Percentiles rank a stretch among this genome's conserved stretches.
These are phyloP conservation scores for Sebastes alutus DNA, from an alignment of 2,797 vertebrate genomes.

Conservation along the genomic window DNA sequence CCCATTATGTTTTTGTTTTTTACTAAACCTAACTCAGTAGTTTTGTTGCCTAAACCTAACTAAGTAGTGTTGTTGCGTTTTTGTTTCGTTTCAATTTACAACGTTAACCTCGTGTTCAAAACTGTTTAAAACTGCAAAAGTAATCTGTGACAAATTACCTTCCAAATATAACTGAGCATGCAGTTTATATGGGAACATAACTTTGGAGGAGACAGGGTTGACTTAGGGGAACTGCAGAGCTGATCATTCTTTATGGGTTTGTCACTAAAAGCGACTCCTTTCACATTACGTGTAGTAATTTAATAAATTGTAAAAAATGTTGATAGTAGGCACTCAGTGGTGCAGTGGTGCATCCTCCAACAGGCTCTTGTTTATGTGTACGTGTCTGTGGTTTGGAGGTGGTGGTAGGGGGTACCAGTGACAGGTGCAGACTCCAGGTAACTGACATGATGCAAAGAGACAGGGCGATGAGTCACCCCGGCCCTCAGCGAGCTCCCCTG, in stretches of 20 bases:
- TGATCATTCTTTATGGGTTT: not conserved
- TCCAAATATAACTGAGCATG: too few relatives aligned
- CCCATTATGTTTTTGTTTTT: too few relatives aligned
- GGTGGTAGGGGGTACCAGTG: slow-evolving; percentile 32
- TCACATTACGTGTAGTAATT: not conserved
- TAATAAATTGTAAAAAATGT: not conserved
- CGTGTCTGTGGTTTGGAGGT: slow-evolving; percentile 15
- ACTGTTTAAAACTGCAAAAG: too few relatives aligned
- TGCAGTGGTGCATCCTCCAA: not conserved
- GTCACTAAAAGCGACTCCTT: not conserved
- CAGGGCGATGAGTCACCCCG: slow-evolving; percentile 69
- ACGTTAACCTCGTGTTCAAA: too few relatives aligned
- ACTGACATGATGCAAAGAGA: slow-evolving; percentile 75
- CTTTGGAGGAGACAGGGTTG: too few relatives aligned
- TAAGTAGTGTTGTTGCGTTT: too few relatives aligned
- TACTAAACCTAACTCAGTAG: too few relatives aligned
- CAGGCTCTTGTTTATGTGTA: not conserved
- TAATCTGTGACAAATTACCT: too few relatives aligned
- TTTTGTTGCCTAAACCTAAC: too few relatives aligned
- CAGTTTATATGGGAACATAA: too few relatives aligned
- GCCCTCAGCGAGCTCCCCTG: slow-evolving; percentile 45
- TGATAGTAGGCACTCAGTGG: not conserved
- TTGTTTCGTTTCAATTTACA: too few relatives aligned
- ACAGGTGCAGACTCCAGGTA: slow-evolving; percentile 73
- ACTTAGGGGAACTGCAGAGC: not conserved